These are phyloP conservation scores for Mycalesis mineus DNA, from an alignment of 2,888 invertebrate genomes.

Conservation along the genomic window DNA sequence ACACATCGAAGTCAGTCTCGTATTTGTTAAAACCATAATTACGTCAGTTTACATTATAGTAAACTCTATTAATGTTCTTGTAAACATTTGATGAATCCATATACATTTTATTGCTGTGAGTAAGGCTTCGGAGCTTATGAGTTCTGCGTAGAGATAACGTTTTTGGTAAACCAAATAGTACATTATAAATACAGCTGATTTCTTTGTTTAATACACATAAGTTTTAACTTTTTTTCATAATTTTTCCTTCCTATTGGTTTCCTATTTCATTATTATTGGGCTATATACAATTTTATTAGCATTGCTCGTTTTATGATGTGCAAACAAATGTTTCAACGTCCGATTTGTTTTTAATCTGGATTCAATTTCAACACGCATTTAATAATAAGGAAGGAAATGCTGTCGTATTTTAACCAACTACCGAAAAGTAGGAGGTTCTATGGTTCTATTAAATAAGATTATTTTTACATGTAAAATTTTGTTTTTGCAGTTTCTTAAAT, in stretches of 20 bases:
- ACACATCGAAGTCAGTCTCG: neutral
- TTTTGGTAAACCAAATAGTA: constrained; percentile 9
- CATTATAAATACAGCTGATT: neutral
- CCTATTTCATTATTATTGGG: too few relatives aligned
- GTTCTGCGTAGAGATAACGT: constrained; percentile 22
- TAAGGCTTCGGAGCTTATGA: constrained; percentile 38
- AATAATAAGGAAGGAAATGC: too few relatives aligned
- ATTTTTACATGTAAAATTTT: neutral
- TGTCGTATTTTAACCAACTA: too few relatives aligned
- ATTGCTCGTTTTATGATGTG: too few relatives aligned
- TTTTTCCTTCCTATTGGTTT: too few relatives aligned
- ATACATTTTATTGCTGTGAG: constrained; percentile 31
- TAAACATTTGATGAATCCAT: constrained; percentile 42
- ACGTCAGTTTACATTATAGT: constrained; percentile 21
- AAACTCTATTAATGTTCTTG: constrained; percentile 31
- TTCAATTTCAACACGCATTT: too few relatives aligned
- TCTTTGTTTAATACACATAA: too few relatives aligned
- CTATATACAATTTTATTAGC: too few relatives aligned
- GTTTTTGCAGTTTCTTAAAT: constrained; percentile 48
- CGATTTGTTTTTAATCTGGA: neutral
- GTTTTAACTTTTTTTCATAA: too few relatives aligned
- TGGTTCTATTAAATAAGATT: neutral
- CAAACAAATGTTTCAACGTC: neutral
- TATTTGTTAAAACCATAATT: neutral
- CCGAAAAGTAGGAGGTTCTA: too few relatives aligned